phyloP scores from a whole-genome alignment of 1,140 invertebrate genomes.

The Papilio polytes region DNA sequence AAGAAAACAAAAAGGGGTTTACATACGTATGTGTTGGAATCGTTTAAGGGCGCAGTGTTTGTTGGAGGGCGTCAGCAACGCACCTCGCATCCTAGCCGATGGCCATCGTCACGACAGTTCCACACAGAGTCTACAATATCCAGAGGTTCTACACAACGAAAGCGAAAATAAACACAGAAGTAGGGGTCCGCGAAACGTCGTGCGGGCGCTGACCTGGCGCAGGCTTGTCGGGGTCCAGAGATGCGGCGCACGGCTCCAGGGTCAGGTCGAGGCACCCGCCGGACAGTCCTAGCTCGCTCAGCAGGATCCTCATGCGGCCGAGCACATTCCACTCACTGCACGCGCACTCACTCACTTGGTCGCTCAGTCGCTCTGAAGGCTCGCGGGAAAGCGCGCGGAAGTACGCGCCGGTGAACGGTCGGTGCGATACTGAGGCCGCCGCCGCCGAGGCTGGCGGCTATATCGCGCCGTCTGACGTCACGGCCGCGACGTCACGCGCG shows the following conservation, averaged over 20 bases:
- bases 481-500: constrained; percentile 76
- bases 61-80: constrained; percentile 81
- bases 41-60: constrained; percentile 81
- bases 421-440: constrained; percentile 83
- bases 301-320: constrained; percentile 84
- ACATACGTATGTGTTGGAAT: constrained; percentile 80
- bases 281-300: constrained; percentile 83
- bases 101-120: constrained; percentile 82
- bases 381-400: constrained; percentile 72
- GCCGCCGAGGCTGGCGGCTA: constrained; percentile 80
- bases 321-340: constrained; percentile 82
- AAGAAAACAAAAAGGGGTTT: constrained; percentile 61
- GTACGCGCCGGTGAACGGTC: constrained; percentile 74
- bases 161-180: constrained; percentile 83
- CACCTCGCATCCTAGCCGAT: constrained; percentile 83
- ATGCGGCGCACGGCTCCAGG: constrained; percentile 79
- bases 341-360: constrained; percentile 81
- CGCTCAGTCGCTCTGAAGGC: constrained; percentile 53
- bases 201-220: constrained; percentile 83
- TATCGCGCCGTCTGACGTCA: constrained; percentile 83
- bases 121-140: constrained; percentile 80
- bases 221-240: constrained; percentile 81
- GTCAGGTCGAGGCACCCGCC: constrained; percentile 81
- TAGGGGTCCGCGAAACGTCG: constrained; percentile 68
- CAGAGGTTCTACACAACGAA: constrained; percentile 82